Percentiles rank a stretch among this genome's conserved stretches.
Conservation (phyloP, 1,140 invertebrate genomes). For the Platorchestia sp. region DNA sequence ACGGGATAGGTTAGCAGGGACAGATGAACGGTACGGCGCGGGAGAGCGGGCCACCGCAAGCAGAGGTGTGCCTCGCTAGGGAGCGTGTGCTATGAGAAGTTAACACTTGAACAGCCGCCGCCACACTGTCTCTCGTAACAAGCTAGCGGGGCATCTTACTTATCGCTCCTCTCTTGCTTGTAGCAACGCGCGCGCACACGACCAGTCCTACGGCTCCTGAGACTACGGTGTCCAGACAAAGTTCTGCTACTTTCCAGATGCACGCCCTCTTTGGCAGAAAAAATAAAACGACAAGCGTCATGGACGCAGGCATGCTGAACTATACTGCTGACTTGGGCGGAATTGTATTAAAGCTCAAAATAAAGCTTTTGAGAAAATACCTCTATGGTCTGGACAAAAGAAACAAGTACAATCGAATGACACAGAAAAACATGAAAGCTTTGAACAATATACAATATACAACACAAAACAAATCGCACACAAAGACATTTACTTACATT, state of each 20-base stretch:
- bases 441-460: neutral
- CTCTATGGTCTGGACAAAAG: neutral
- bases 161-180: neutral
- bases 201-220: neutral
- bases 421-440: neutral
- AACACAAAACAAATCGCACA: neutral
- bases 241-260: neutral
- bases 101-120: conserved; percentile 33
- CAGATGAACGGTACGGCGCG: neutral
- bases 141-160: neutral
- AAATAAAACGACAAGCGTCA: neutral
- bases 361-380: neutral
- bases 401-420: neutral
- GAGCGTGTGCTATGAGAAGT: conserved; percentile 28
- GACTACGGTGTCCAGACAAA: neutral
- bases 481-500: too few relatives aligned
- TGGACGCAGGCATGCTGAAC: neutral
- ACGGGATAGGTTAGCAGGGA: neutral
- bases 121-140: conserved; percentile 22
- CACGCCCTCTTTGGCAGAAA: neutral
- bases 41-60: neutral
- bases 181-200: neutral
- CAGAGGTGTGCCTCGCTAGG: conserved; percentile 11
- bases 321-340: neutral
- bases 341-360: neutral